Evolutionary conservation across 2,797 vertebrate species (phyloP), one percentile per base, ranked within the genome.

Genomic region (Cirrhinus molitorella): DNA sequence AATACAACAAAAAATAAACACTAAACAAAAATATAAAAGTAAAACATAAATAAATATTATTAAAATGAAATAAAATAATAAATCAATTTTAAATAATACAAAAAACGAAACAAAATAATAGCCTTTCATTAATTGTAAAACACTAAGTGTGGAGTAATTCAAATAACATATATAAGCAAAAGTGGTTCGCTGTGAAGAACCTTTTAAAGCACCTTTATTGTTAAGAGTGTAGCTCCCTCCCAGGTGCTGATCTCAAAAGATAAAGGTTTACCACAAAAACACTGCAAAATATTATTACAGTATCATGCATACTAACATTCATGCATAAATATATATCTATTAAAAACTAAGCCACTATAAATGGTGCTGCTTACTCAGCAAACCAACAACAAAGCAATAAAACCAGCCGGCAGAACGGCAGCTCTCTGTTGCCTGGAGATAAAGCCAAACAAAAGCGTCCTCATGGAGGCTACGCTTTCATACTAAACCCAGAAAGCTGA

Each of bases 371-470:
- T 72, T 37, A 12, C 76, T 23, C 79, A 49, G 28, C n/a, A 84
- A 57, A 40, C 28, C 79, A 79, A 51, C 75, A 49, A 76, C 79
- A 91, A 92, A 89, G 85, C 89, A 92, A 93, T 88, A 84, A 84
- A 87, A 87, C 88, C 85, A 86, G 9, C 47, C 40, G 5, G 53
- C 81, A 88, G 83, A 85, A 87, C 85, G 14, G 76, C 81, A 87
- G 70, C 84, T 37, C 80, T 85, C 83, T 75, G 96, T 96, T 95
- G 93, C 96, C 91, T 93, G 92, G 95, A 68, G 92, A 96, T 95
- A 78, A 28, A 91, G 88, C 85, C 89, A 87, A 90, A 92, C 91
- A 92, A 75, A 73, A 57, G 37, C 12, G 43, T 85, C 21, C 72
- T 63, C 65, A 19, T 2, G 40, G 53, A 68, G 81, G 43, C 49